Conservation (phyloP, 2,113 vertebrate genomes). For the Megaceryle torquata region DNA sequence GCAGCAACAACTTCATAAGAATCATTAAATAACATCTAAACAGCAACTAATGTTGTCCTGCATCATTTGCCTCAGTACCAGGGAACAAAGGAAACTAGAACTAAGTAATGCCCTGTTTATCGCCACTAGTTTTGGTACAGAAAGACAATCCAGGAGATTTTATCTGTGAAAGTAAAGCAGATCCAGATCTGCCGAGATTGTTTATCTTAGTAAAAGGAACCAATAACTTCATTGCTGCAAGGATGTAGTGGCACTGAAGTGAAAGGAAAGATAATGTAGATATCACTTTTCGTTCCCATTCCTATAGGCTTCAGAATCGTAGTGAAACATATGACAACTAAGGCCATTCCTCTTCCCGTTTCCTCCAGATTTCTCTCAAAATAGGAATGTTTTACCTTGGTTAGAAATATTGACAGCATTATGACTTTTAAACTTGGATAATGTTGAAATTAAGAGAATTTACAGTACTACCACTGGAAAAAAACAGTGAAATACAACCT, state of each 20-base stretch:
- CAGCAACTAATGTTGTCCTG: neutral
- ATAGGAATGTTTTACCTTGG: neutral
- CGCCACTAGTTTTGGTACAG: neutral
- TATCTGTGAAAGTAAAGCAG: neutral
- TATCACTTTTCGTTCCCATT: neutral
- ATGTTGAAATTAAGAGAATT: neutral
- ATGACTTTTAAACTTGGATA: neutral
- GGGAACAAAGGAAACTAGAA: neutral
- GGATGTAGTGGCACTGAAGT: neutral
- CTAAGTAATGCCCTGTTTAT: neutral
- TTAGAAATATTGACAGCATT: neutral
- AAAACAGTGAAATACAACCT: neutral
- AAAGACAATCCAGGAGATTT: neutral
- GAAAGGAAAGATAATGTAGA: neutral
- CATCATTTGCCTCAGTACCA: neutral
- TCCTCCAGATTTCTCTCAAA: neutral
- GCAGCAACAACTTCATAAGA: neutral
- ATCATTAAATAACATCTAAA: neutral
- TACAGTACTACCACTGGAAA: neutral
- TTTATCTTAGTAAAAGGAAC: neutral
- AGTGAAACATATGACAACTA: neutral
- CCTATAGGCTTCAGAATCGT: neutral
- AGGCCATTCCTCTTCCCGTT: neutral
- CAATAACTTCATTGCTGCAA: neutral
- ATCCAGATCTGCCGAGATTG: neutral